Base-by-base conservation (phyloP, 2,797 vertebrate genomes). In the Eutrigla gurnardus region DNA sequence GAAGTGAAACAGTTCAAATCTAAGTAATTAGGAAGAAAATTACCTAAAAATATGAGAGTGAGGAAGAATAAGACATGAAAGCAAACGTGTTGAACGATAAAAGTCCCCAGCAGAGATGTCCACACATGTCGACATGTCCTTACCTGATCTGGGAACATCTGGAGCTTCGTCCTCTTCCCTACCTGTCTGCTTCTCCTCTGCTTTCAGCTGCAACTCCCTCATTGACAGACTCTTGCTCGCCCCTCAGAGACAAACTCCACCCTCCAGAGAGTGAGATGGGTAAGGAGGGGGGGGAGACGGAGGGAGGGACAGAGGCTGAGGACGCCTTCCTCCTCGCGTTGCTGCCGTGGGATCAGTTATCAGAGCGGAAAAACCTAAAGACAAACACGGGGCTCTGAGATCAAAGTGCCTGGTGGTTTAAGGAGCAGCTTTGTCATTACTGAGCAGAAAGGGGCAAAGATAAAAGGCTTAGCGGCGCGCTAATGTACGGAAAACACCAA, bases 121-220 rank as follows among this genome's bases (percentile, higher is more conserved):
- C 61, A 70, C 50, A 65, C 40, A 47, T 17, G 80, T 64, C 10
- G 42, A 82, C 85, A 70, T 78, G 88, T 83, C 73, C 93, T 89
- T 94, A 95, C 95, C 95, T 94, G 86, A 89, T 87, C 73, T 70
- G 70, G 63, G 70, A 40, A 75, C 71, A 57, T 83, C 81, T 74
- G 73, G 10, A 17, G 0, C 58, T 64, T 58, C 57, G 49, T 65
- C 68, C 64, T 54, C 65, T 65, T 52, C 64, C 39, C 50, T 75
- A 73, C 86, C 77, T 85, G 59, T 37, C 63, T 73, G 80, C 77
- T 40, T 25, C 62, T 66, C 32, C 35, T 79, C 75, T 45, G 59
- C 76, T 72, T 78, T 77, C 69, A 69, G 81, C 81, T 68, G 65
- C 70, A 65, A 88, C 86, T 85, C 54, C 63, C 81, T 91, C 75